These are phyloP conservation scores for Apteryx owenii DNA, from an alignment of 2,113 vertebrate species.

Conservation along the genomic window DNA sequence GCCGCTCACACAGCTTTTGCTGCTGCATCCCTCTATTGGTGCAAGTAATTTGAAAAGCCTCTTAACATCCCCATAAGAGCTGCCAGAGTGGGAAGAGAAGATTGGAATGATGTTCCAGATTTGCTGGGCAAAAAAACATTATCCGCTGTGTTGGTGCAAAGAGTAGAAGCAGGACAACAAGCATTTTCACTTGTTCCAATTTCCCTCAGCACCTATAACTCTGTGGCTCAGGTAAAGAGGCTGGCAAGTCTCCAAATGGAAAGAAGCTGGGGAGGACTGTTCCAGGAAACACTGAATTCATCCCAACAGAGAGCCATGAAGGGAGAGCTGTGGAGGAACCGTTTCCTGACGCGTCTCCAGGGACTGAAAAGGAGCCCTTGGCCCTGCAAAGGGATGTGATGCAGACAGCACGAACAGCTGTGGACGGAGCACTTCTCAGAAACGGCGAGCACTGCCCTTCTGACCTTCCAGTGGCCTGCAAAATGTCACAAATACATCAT, in stretches of 20 bases:
- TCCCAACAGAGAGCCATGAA: fast-evolving
- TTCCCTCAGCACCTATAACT: not conserved
- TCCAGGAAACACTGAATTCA: not conserved
- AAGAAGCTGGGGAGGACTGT: not conserved
- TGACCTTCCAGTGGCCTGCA: not conserved
- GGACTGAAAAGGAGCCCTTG: not conserved
- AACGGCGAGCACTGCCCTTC: not conserved
- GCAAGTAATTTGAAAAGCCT: fast-evolving
- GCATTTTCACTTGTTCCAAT: not conserved
- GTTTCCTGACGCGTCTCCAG: not conserved
- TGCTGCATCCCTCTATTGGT: not conserved
- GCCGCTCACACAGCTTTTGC: fast-evolving
- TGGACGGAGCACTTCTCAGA: not conserved
- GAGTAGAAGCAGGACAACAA: not conserved
- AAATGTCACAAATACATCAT: not conserved
- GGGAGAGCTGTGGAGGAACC: not conserved
- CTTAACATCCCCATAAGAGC: not conserved
- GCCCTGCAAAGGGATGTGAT: not conserved
- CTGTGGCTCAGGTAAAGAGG: not conserved
- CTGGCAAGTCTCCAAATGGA: not conserved
- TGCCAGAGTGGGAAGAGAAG: not conserved
- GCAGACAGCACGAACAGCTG: not conserved
- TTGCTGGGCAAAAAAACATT: not conserved
- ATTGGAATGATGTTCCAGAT: not conserved
- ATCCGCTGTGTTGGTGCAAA: not conserved